Evolutionary conservation across 2,888 invertebrate species (phyloP).

Genomic region (Drosophila setosimentum): DNA sequence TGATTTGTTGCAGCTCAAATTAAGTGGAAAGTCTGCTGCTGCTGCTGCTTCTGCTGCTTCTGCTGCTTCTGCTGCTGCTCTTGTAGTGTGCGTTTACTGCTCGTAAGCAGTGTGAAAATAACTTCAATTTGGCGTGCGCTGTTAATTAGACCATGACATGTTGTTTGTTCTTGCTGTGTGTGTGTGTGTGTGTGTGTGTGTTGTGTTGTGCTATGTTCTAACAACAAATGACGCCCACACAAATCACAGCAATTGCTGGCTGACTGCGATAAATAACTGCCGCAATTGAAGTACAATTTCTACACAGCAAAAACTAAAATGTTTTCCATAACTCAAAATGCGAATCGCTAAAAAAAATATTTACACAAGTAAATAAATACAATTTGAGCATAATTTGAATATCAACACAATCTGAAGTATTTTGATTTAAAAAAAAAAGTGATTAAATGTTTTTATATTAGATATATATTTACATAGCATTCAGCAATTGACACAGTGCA

Average conservation of each 20-base stretch:
- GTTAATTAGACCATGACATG: conserved; percentile 74
- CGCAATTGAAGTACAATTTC: conserved; percentile 18
- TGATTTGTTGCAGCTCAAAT: conserved; percentile 37
- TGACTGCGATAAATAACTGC: conserved; percentile 58
- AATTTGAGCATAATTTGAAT: not conserved
- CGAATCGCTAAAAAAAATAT: no score
- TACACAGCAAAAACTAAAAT: not conserved
- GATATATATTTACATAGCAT: not conserved
- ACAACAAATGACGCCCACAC: conserved; percentile 47
- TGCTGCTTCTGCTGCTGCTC: conserved; percentile 17
- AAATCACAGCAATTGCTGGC: conserved; percentile 37
- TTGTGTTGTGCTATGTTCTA: not conserved
- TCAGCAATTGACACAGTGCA: not conserved
- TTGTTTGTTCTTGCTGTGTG: conserved; percentile 10
- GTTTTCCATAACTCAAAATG: not conserved
- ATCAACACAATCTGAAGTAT: not conserved
- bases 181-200: not conserved
- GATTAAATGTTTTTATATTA: not conserved
- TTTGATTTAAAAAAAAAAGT: not conserved
- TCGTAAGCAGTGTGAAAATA: conserved; percentile 44
- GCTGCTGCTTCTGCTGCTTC: conserved; percentile 1
- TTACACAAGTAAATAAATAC: no score
- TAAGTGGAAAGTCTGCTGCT: conserved; percentile 53
- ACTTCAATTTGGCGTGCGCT: conserved; percentile 58
- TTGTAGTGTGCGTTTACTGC: conserved; percentile 52